Base-by-base conservation (phyloP, 2,888 invertebrate genomes). In the Syrista parreyssii region DNA sequence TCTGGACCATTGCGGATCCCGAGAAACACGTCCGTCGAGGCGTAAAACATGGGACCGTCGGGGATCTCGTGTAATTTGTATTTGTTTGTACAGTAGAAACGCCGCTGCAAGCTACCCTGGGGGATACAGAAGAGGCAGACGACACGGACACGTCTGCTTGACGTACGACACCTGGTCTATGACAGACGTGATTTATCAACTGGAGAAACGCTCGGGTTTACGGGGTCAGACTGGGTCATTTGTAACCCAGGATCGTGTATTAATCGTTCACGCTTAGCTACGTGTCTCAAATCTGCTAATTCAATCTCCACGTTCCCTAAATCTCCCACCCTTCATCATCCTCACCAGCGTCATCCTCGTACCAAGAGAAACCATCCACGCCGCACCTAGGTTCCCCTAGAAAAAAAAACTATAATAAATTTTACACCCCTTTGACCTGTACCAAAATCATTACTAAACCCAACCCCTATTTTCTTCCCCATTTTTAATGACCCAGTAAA, bases 121-220 rank as follows among this genome's bases (percentile, higher is more conserved):
- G 31, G 31, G 71, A 31, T 71, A 31, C 32, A 31, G 71, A 33
- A 31, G 32, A 71, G 71, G 31, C 32, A 33, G 12, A 33, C 31
- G 31, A 33, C 55, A 55, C 23, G 33, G 71, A 71, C 86, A 81
- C 81, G 81, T 84, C 82, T 79, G 78, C 76, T 79, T 85, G 84
- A 86, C 83, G 81, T 81, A 82, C 80, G 81, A 80, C 87, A 88
- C 85, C 88, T 86, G 87, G 82, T 83, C 81, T 81, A 84, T 82
- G 84, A 84, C 83, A 83, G 84, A 77, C 79, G 84, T 88, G 87
- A 88, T 88, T 88, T 88, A 88, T 88, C 84, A 79, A 79, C 80
- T 77, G 79, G 68, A 68, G 71, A 35, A 34, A 75, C 36, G 30
- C 75, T 69, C 68, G 15, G 36, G 34, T 36, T 33, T 30, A 68